These are phyloP conservation scores for Penelope pileata DNA, from an alignment of 2,113 vertebrate species.

Conservation along the genomic window DNA sequence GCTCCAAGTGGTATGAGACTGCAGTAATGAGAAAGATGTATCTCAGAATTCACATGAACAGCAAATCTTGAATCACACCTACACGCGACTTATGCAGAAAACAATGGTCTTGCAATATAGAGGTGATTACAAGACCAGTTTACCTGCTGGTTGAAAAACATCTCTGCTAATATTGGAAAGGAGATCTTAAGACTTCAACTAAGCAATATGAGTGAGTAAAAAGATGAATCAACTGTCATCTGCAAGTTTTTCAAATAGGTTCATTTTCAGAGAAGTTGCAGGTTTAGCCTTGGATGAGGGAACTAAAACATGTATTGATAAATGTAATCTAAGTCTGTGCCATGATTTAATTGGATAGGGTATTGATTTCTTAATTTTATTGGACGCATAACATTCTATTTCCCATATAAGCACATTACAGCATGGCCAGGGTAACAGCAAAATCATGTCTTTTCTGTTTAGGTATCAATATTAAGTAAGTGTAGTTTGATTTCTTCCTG, in stretches of 20 bases:
- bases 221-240: not conserved
- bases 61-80: not conserved
- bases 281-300: not conserved
- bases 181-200: not conserved
- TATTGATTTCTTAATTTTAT: not conserved
- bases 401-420: not conserved
- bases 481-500: not conserved
- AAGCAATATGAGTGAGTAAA: not conserved
- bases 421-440: not conserved
- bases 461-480: not conserved
- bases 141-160: not conserved
- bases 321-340: not conserved
- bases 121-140: not conserved
- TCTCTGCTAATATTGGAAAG: not conserved
- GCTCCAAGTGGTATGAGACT: not conserved
- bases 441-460: not conserved
- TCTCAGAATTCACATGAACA: not conserved
- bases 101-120: not conserved
- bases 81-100: not conserved
- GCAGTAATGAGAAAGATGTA: not conserved
- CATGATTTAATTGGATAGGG: not conserved
- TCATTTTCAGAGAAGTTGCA: not conserved
- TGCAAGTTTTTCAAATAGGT: not conserved
- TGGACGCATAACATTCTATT: not conserved
- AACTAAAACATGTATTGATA: not conserved